Percentiles rank a stretch among this genome's conserved stretches.
phyloP scores from a whole-genome alignment of 2,888 invertebrate genomes.

The Strigamia maritima region DNA sequence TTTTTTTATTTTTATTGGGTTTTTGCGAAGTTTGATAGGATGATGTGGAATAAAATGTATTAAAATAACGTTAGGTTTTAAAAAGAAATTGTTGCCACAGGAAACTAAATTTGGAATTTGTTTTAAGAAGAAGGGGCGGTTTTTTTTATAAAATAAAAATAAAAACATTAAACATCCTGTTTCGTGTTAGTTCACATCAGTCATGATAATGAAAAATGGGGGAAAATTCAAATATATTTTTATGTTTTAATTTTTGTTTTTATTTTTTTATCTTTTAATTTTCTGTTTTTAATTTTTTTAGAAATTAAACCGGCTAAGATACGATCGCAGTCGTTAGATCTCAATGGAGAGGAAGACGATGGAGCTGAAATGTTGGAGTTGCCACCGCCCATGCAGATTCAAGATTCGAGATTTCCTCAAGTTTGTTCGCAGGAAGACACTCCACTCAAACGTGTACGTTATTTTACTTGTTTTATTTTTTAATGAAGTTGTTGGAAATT shows the following conservation, averaged over 20 bases:
- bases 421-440: slow-evolving; percentile 55
- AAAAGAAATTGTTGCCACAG: background rate
- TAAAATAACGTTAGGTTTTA: background rate
- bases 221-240: background rate
- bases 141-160: background rate
- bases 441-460: slow-evolving; percentile 61
- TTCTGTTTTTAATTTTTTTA: background rate
- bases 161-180: slow-evolving; percentile 9
- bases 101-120: slow-evolving; percentile 7
- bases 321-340: slow-evolving; percentile 38
- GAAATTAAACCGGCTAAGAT: slow-evolving; percentile 34
- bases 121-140: background rate
- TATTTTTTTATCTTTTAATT: background rate
- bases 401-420: slow-evolving; percentile 62
- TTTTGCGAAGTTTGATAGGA: background rate
- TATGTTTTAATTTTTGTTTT: background rate
- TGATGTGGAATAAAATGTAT: background rate
- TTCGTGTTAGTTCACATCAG: background rate
- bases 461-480: background rate
- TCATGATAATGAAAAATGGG: background rate
- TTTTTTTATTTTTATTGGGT: background rate
- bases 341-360: slow-evolving; percentile 56
- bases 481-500: background rate
- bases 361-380: slow-evolving; percentile 62
- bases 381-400: slow-evolving; percentile 95